These are phyloP conservation scores for Riparia riparia DNA, from an alignment of 2,113 vertebrate species.

Conservation along the genomic window DNA sequence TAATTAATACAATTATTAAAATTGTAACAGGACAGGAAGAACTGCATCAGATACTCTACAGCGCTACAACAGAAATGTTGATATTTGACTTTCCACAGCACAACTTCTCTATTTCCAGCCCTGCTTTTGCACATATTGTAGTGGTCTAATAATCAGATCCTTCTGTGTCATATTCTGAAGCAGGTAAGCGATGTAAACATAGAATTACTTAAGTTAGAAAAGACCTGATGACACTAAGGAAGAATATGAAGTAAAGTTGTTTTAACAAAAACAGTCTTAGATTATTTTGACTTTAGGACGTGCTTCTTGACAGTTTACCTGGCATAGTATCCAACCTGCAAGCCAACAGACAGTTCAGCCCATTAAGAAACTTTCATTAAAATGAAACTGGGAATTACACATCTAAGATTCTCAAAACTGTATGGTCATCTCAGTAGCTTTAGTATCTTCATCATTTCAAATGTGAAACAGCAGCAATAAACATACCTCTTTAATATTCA, in stretches of 20 bases:
- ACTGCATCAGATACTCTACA: background rate
- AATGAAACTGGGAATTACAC: background rate
- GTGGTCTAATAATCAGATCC: background rate
- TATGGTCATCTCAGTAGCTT: background rate
- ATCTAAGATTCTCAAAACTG: background rate
- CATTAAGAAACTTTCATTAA: background rate
- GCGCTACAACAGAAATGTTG: background rate
- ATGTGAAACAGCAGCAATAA: background rate
- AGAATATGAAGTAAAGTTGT: background rate
- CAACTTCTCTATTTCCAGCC: background rate
- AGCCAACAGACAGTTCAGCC: background rate
- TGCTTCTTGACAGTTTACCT: background rate
- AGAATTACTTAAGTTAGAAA: background rate
- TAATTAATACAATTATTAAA: conserved; percentile 27
- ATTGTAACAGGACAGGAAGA: conserved; percentile 31
- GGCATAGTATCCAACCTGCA: background rate
- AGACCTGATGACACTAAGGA: background rate
- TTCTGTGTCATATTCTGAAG: background rate
- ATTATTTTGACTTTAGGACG: background rate
- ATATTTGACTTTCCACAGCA: background rate
- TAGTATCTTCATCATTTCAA: background rate
- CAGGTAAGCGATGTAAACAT: background rate
- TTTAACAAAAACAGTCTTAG: background rate
- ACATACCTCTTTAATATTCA: conserved; percentile 97
- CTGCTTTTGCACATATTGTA: background rate